Conservation (phyloP, 2,113 vertebrate species). For the Regulus satrapa region DNA sequence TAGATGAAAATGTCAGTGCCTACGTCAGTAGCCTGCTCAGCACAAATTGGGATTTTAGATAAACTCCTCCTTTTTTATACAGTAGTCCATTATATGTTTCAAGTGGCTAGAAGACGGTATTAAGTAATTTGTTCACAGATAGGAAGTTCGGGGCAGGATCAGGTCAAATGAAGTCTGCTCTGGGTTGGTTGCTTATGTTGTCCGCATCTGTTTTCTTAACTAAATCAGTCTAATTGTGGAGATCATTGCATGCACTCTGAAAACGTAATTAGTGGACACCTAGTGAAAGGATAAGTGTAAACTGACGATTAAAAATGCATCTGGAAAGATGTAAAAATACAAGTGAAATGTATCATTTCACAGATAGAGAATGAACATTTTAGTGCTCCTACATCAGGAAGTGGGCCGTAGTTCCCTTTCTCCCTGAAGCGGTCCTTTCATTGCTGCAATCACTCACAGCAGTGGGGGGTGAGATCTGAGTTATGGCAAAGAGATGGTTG, state of each 20-base stretch:
- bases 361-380: neutral
- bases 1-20: neutral
- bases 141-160: neutral
- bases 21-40: neutral
- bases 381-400: neutral
- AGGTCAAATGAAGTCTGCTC: neutral
- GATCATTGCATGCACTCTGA: neutral
- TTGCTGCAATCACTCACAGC: neutral
- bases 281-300: neutral
- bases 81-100: accelerated
- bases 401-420: neutral
- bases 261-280: neutral
- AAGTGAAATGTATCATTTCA: neutral
- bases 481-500: neutral
- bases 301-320: neutral
- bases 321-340: no score
- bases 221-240: neutral
- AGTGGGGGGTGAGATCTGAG: neutral
- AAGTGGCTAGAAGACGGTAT: neutral
- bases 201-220: neutral
- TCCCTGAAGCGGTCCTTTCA: neutral
- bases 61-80: neutral
- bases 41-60: neutral
- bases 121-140: neutral
- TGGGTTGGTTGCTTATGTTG: neutral